Base-by-base conservation (phyloP, 2,888 invertebrate species). In the Pristionchus fissidentatus region DNA sequence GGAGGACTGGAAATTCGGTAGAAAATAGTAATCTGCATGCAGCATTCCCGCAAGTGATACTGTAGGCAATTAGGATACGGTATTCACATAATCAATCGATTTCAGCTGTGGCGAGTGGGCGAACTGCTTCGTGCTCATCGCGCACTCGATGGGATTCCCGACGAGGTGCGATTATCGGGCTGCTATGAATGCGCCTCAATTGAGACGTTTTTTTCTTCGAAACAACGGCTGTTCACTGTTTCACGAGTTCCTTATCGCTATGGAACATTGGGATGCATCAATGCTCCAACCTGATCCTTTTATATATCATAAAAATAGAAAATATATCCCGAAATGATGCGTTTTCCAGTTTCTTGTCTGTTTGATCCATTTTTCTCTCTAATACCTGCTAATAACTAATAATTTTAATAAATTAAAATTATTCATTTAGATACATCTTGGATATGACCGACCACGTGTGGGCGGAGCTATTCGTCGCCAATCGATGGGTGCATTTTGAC, bases 81-180 rank as follows among this genome's bases (percentile, higher is more conserved):
- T 55, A 55, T 4, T 55, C 2, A 55, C 22, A 15, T n/a, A n/a
- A n/a, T n/a, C n/a, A n/a, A n/a, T 10, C 26, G 22, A 43, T 41
- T 83, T 75, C 26, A 60, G 99, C 77, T 99, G 99, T 94, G 98
- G 98, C 10, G 99, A 99, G 94, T 99, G 97, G 96, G 97, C 98
- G 10, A 97, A 97, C 93, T 96, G 96, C 92, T 99, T 99, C 93
- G 95, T 94, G 0, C 92, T 94, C 19, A 92, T 93, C 82, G 93
- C 94, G 86, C 88, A 93, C 49, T 93, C 94, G 0, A 85, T 94
- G 60, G 93, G 93, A 26, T 93, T 93, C 87, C 94, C 94, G 85
- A 93, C 93, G 2, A 90, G 94, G 60, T 93, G 41, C 32, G 49
- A 60, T 60, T 15, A 60, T n/a, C 60, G 60, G n/a, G n/a, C 10